Evolutionary conservation across 2,888 invertebrate species (phyloP).

Genomic region (Peribatodes rhomboidaria): DNA sequence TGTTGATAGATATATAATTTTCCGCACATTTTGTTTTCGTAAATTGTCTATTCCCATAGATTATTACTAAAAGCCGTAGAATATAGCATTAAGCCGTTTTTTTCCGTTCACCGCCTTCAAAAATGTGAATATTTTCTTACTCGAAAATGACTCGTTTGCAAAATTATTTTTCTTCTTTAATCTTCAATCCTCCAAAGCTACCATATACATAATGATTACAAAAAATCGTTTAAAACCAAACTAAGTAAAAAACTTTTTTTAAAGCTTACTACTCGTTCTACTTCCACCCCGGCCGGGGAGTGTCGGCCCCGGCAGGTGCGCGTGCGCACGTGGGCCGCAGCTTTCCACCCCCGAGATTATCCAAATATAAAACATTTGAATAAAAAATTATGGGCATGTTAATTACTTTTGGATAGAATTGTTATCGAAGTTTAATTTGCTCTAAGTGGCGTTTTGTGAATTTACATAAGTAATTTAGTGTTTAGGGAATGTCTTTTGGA

Average conservation of each 20-base stretch:
- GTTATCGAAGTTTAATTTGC: constrained; percentile 30
- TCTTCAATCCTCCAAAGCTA: too few species aligned
- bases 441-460: constrained; percentile 15
- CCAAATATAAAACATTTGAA: constrained; percentile 51
- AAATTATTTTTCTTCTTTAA: too few species aligned
- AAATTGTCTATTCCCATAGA: too few species aligned
- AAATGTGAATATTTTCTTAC: too few species aligned
- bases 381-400: constrained; percentile 46
- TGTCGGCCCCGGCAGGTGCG: constrained; percentile 71
- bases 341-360: constrained; percentile 67
- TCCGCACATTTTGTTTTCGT: too few species aligned
- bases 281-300: constrained; percentile 49
- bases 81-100: too few species aligned
- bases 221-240: constrained; percentile 38
- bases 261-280: constrained; percentile 43
- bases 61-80: too few species aligned
- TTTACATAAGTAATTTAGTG: constrained; percentile 14
- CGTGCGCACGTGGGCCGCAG: constrained; percentile 77
- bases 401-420: constrained; percentile 43
- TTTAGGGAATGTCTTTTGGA: neutral
- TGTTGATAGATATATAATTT: too few species aligned
- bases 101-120: too few species aligned
- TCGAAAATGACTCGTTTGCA: too few species aligned
- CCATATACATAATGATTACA: neutral
- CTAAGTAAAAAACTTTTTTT: too few species aligned